Evolutionary conservation across 2,113 vertebrate genomes (phyloP).

Genomic region (Echinops telfairi): DNA sequence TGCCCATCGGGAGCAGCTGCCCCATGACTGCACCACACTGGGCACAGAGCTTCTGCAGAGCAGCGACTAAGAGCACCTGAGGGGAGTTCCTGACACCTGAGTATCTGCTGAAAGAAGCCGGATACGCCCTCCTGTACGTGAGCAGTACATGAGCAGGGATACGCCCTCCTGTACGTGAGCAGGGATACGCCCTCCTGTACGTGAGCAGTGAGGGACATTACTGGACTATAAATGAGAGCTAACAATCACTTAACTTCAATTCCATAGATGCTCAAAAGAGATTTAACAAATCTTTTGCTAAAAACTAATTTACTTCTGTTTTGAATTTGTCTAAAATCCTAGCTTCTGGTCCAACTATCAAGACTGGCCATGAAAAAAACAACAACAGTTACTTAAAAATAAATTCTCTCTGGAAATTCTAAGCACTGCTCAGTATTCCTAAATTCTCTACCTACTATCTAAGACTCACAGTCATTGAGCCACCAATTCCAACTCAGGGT

Average conservation of each 20-base stretch:
- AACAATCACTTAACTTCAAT: background rate
- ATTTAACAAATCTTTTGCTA: conserved; percentile 2
- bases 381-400: background rate
- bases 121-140: background rate
- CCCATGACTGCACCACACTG: accelerated
- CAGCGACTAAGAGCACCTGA: background rate
- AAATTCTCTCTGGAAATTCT: background rate
- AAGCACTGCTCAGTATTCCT: background rate
- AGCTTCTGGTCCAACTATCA: background rate
- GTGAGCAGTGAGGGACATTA: background rate
- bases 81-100: accelerated
- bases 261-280: background rate
- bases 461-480: too few relatives aligned
- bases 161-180: too few relatives aligned
- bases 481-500: too few relatives aligned
- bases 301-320: conserved; percentile 8
- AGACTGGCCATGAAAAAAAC: background rate
- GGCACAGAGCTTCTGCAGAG: background rate
- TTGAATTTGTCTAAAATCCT: conserved; percentile 13
- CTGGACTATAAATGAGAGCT: background rate
- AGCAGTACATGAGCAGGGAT: too few relatives aligned
- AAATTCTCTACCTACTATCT: background rate
- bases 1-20: background rate
- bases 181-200: background rate
- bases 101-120: too few relatives aligned